Evolutionary conservation across 2,888 invertebrate species (phyloP).

Genomic region (Scaptomyza caliginosa): DNA sequence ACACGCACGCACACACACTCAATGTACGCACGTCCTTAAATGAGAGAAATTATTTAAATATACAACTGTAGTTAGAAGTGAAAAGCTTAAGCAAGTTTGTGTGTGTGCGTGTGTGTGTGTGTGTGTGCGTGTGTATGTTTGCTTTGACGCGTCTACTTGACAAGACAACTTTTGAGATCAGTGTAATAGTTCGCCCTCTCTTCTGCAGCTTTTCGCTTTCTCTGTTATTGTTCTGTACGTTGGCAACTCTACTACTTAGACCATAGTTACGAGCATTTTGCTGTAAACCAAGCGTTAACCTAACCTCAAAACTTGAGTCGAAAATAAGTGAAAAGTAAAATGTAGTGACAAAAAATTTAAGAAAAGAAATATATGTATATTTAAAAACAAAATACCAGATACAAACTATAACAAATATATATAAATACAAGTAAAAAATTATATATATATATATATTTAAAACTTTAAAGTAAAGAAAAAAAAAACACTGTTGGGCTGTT

Average conservation of each 20-base stretch:
- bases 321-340: conserved; percentile 29
- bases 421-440: conserved; percentile 18
- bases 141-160: background rate
- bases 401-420: conserved; percentile 20
- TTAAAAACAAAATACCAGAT: background rate
- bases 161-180: background rate
- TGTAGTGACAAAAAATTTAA: conserved; percentile 35
- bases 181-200: background rate
- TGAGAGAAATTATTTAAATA: no score
- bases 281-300: conserved; percentile 37
- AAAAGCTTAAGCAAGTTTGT: background rate
- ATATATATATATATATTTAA: conserved; percentile 34
- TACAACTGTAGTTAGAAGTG: conserved; percentile 4
- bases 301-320: conserved; percentile 46
- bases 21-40: background rate
- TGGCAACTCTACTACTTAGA: conserved; percentile 10
- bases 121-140: background rate
- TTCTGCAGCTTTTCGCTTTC: background rate
- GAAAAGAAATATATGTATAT: conserved; percentile 22
- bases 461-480: conserved; percentile 29
- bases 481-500: conserved; percentile 78
- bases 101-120: background rate
- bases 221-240: conserved; percentile 12
- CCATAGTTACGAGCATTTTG: conserved; percentile 44
- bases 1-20: background rate